Evolutionary conservation across 2,797 vertebrate species (phyloP), one percentile per base, ranked within the genome.

Genomic region (Selene dorsalis): DNA sequence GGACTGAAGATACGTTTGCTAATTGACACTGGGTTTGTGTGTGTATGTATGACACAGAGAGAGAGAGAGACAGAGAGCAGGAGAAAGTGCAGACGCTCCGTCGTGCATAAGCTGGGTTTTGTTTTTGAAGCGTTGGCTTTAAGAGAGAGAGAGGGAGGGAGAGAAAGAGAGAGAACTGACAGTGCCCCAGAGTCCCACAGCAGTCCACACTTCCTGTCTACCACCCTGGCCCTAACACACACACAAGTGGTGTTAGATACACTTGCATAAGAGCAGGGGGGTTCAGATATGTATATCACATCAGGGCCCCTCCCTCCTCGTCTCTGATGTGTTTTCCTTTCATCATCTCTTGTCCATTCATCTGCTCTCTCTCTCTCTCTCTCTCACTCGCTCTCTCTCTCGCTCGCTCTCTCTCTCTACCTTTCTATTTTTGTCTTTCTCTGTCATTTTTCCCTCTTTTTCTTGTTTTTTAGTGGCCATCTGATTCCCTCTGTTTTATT

Each of bases 31-130:
- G 5, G 53, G 59, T 18, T 4, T 64, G 63, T 57, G 58, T 71
- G 18, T 61, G 62, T 53, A 62, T 13, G 62, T 45, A 56, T 62
- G 59, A 45, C n/a, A n/a, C n/a, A n/a, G n/a, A n/a, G 30, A 39
- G 63, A 38, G 17, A 47, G 18, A 47, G 65, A 17, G 48, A 18
- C n/a, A 10, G 28, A 1, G 39, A 69, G 41, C 72, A 69, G 67
- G 41, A 74, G 69, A 89, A 85, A 88, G 64, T 73, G 85, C 81
- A 90, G 89, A 90, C 85, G 82, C 61, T 70, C n/a, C 17, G 56
- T 66, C 28, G 79, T 80, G 14, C 75, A n/a, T 4, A 11, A 50
- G 62, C 60, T 73, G 57, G 12, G 35, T n/a, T 72, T 47, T 10
- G 14, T 72, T 78, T 71, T 56, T 76, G 24, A 47, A 77, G 62